These are phyloP conservation scores for Indicator maculatus DNA, from an alignment of 2,113 vertebrate genomes.

Conservation along the genomic window DNA sequence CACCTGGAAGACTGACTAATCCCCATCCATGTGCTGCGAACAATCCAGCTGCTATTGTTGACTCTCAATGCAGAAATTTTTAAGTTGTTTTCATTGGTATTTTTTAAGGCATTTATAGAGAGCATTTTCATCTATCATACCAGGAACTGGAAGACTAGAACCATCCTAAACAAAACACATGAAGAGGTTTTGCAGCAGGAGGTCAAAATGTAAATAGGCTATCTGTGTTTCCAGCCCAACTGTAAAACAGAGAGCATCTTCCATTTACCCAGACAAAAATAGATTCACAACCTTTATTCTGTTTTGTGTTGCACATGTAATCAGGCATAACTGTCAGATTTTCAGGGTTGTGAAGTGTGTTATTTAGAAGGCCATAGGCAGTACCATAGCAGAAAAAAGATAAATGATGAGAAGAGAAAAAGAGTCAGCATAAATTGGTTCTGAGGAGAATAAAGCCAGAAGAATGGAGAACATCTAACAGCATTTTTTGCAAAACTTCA, in stretches of 20 bases:
- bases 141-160: not conserved
- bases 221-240: not conserved
- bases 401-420: not conserved
- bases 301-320: not conserved
- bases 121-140: fast-evolving
- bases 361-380: not conserved
- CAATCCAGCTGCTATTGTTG: slow-evolving; percentile 4
- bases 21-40: not conserved
- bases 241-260: not conserved
- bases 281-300: not conserved
- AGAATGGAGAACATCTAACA: not conserved
- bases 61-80: not conserved
- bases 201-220: not conserved
- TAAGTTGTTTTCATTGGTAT: not conserved
- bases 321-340: not conserved
- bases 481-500: not conserved
- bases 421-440: not conserved
- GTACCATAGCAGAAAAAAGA: not conserved
- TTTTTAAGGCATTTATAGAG: not conserved
- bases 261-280: not conserved
- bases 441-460: not conserved
- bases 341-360: not conserved
- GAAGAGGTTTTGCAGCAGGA: slow-evolving; percentile 10
- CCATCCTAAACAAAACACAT: not conserved
- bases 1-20: slow-evolving; percentile 47